Percentiles rank a stretch among this genome's conserved stretches.
Conservation (phyloP, 2,113 vertebrate genomes). For the Brienomyrus brachyistius region DNA sequence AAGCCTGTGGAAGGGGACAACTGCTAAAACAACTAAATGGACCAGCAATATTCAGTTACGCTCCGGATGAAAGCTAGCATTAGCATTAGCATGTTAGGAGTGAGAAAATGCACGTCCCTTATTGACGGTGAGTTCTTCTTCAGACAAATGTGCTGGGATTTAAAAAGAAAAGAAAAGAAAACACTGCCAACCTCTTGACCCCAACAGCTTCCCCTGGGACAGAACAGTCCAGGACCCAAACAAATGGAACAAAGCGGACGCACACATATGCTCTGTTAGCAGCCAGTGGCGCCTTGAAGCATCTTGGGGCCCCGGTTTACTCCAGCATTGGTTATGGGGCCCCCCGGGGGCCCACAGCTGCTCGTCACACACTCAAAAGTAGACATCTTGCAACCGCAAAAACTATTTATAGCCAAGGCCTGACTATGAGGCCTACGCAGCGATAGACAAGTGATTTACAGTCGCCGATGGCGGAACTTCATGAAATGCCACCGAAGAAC, state of each 20-base stretch:
- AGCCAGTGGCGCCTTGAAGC: not conserved
- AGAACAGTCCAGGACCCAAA: not conserved
- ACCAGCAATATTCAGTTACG: not conserved
- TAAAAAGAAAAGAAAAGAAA: not conserved
- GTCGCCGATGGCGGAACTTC: not conserved
- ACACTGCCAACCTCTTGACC: constrained; percentile 11
- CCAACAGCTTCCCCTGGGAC: not conserved
- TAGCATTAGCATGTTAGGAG: not conserved
- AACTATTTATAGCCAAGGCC: not conserved
- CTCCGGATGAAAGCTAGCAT: not conserved
- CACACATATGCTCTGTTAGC: not conserved
- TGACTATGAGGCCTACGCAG: not conserved
- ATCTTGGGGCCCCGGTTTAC: not conserved
- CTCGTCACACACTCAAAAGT: not conserved
- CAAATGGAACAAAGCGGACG: not conserved
- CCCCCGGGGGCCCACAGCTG: not conserved
- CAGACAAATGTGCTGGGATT: not conserved
- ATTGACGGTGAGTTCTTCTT: not conserved
- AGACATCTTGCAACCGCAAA: not conserved
- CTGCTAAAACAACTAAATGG: not conserved
- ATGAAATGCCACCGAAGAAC: not conserved
- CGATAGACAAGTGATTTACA: not conserved
- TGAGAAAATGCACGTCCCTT: not conserved
- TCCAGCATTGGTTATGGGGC: not conserved
- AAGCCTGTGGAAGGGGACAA: not conserved